Conservation (phyloP, 2,113 vertebrate species). For the Butorides virescens region DNA sequence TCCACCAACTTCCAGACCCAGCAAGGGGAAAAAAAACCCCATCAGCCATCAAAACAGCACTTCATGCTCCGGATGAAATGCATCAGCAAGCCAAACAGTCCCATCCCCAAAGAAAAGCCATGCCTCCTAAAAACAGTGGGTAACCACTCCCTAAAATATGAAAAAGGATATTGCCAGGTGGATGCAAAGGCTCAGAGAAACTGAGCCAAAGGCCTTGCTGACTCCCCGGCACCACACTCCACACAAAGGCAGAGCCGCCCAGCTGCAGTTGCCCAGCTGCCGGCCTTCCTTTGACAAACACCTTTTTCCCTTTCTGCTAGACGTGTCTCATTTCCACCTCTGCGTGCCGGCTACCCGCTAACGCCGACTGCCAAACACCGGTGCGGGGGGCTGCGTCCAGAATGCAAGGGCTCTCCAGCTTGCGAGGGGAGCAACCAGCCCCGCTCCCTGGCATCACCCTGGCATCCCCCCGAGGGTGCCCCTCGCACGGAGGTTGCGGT, state of each 20-base stretch:
- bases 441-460: neutral
- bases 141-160: neutral
- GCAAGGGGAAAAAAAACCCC: neutral
- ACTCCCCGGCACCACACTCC: neutral
- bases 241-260: conserved; percentile 20
- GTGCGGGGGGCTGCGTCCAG: neutral
- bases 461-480: neutral
- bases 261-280: conserved; percentile 17
- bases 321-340: conserved; percentile 47
- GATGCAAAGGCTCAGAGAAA: neutral
- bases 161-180: neutral
- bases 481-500: neutral
- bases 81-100: neutral
- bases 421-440: neutral
- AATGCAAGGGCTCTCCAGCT: neutral
- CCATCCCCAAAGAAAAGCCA: neutral
- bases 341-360: neutral
- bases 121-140: neutral
- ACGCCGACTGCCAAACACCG: neutral
- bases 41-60: neutral
- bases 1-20: conserved; percentile 2
- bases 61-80: neutral
- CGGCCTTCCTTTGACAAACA: conserved; percentile 43
- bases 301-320: conserved; percentile 40
- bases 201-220: neutral